phyloP scores from a whole-genome alignment of 2,888 invertebrate species.

The Philaethria dido region DNA sequence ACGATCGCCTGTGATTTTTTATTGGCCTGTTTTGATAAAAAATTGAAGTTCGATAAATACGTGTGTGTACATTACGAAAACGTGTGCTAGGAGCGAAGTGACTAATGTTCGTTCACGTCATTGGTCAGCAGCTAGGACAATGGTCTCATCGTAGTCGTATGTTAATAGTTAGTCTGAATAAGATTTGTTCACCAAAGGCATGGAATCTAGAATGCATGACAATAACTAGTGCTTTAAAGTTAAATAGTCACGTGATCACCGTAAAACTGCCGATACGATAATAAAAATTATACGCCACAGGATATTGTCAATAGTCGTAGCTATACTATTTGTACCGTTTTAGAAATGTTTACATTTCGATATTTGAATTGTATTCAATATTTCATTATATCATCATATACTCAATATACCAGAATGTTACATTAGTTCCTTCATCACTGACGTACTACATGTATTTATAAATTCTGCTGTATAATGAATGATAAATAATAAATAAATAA shows the following conservation, averaged over 20 bases:
- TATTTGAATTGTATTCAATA: conserved; percentile 36
- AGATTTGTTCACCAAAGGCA: conserved; percentile 39
- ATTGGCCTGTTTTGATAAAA: not conserved
- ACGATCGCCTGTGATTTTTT: not conserved
- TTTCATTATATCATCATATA: conserved; percentile 9
- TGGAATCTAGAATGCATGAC: conserved; percentile 74
- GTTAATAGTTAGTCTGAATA: conserved; percentile 39
- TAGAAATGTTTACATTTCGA: conserved; percentile 36
- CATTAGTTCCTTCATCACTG: conserved; percentile 45
- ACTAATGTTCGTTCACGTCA: conserved; percentile 1
- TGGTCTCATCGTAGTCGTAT: conserved; percentile 66
- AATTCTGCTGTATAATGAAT: conserved; percentile 48
- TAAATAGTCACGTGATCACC: conserved; percentile 42
- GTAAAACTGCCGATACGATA: conserved; percentile 26
- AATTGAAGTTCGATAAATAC: not conserved
- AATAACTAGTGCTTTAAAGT: conserved; percentile 78
- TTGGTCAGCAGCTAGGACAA: conserved; percentile 50
- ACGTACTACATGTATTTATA: conserved; percentile 28
- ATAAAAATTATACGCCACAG: conserved; percentile 21
- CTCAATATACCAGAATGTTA: conserved; percentile 17
- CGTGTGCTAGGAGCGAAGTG: conserved; percentile 12
- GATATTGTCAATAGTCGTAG: conserved; percentile 49
- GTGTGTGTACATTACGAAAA: conserved; percentile 9
- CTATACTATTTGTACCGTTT: conserved; percentile 45
- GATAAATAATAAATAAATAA: conserved; percentile 51